phyloP scores from a whole-genome alignment of 2,797 vertebrate species.

The Microctenopoma stevenorrisi region DNA sequence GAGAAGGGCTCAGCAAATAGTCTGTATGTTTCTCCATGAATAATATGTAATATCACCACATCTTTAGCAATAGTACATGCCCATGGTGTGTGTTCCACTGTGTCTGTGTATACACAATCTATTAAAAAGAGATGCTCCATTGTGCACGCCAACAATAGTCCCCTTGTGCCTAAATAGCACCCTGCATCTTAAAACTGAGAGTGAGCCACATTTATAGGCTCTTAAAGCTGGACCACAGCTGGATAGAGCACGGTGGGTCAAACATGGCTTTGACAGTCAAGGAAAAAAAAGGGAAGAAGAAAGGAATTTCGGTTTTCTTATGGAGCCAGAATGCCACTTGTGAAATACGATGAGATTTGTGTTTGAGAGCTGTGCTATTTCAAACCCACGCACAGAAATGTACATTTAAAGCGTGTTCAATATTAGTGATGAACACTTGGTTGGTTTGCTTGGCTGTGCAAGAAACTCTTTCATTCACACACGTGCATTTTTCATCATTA shows the following conservation, averaged over 20 bases:
- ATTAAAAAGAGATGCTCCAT: conserved; percentile 45
- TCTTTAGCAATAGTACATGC: not conserved
- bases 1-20: too few species aligned
- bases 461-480: not conserved
- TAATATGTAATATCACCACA: conserved; percentile 1
- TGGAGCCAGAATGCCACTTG: conserved; percentile 18
- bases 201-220: conserved; percentile 48
- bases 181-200: conserved; percentile 56
- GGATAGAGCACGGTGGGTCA: conserved; percentile 33
- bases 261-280: conserved; percentile 13
- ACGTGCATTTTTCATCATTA: conserved; percentile 18
- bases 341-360: conserved; percentile 29
- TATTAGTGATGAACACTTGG: too few species aligned
- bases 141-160: conserved; percentile 59
- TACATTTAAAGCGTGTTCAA: not conserved
- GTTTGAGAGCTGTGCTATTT: not conserved
- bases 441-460: too few species aligned
- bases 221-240: conserved; percentile 51
- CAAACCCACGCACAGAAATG: not conserved
- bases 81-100: conserved; percentile 10
- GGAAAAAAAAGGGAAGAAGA: not conserved
- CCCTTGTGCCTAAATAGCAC: conserved; percentile 61
- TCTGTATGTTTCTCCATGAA: not conserved
- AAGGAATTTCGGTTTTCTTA: conserved; percentile 40
- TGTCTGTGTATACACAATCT: not conserved